Conservation (phyloP, 2,888 invertebrate species). For the Platycheirus albimanus region DNA sequence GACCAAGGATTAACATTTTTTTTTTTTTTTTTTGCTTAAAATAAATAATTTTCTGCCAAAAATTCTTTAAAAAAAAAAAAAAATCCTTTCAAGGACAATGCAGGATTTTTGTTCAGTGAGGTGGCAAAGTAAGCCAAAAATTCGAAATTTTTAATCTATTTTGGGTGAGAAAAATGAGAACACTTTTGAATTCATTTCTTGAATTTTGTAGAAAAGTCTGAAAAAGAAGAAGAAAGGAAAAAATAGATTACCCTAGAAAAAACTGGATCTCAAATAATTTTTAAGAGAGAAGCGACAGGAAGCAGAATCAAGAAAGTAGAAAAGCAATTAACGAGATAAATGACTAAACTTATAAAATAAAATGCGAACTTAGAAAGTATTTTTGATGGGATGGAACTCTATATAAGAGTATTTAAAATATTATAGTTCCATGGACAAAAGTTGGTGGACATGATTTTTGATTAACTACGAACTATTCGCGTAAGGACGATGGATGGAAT, state of each 20-base stretch:
- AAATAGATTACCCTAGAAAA: neutral
- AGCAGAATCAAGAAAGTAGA: conserved; percentile 25
- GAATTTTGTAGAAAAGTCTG: conserved; percentile 1
- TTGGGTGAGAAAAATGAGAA: conserved; percentile 11
- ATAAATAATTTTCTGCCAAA: neutral
- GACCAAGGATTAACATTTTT: neutral
- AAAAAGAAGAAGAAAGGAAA: neutral
- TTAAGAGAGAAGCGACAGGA: too few species aligned
- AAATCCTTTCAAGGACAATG: neutral
- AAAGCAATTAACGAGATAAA: conserved; percentile 57
- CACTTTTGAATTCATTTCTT: conserved; percentile 14
- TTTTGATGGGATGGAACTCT: conserved; percentile 17
- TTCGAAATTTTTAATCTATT: conserved; percentile 7
- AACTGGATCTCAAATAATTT: neutral
- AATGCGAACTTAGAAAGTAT: conserved; percentile 28
- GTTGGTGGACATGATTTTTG: conserved; percentile 7
- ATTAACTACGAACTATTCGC: conserved; percentile 21
- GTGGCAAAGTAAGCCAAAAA: neutral
- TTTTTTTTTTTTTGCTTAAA: neutral
- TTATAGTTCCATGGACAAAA: neutral
- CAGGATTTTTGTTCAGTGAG: neutral
- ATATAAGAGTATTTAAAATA: neutral
- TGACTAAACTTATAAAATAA: conserved; percentile 30
- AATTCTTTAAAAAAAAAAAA: neutral
- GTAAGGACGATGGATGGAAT: conserved; percentile 2